Evolutionary conservation across 1,140 invertebrate genomes (phyloP), one percentile per base, ranked within the genome.

Genomic region (Drepana arcuata): DNA sequence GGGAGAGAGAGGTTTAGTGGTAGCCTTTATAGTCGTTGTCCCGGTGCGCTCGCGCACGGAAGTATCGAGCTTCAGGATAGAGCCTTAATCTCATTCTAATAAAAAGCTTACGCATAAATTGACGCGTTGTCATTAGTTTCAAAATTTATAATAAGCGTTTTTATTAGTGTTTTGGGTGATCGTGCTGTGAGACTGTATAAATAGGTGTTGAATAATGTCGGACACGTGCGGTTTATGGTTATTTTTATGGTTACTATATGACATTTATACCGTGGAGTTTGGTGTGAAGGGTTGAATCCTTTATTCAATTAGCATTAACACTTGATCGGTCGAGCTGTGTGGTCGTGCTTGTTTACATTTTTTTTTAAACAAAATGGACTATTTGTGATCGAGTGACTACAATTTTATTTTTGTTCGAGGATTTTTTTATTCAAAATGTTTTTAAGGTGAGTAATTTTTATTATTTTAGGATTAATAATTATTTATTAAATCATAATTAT

Each of bases 41-140:
- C 64, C 61, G 77, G 69, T 75, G 74, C 78, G 74, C 74, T 55
- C 47, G 72, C 74, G 74, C 72, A 60, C 69, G 74, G 71, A 67
- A 68, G 74, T 75, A 74, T 81, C 64, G 43, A 63, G 64, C 66
- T 74, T 73, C 57, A 68, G 72, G 66, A 75, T 74, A 64, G 61
- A 43, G 67, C 55, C 58, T 62, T 75, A 81, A 81, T 81, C 63
- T 71, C 63, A 78, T 78, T 79, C 66, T 65, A 70, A 75, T 77
- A 78, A 81, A 80, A 79, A 81, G 72, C 67, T 74, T 42, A 73
- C 77, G 74, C 68, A 70, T 63, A 68, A 67, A 70, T 71, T 65
- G 63, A 67, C 72, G 74, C 54, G 57, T 41, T 66, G 44, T 68
- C 56, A 56, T 70, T 72, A 63, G 45, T 47, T 52, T 63, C 49